Percentiles rank a stretch among this genome's conserved stretches.
Conservation (phyloP, 2,888 invertebrate genomes). For the Himalopsyche japonica region DNA sequence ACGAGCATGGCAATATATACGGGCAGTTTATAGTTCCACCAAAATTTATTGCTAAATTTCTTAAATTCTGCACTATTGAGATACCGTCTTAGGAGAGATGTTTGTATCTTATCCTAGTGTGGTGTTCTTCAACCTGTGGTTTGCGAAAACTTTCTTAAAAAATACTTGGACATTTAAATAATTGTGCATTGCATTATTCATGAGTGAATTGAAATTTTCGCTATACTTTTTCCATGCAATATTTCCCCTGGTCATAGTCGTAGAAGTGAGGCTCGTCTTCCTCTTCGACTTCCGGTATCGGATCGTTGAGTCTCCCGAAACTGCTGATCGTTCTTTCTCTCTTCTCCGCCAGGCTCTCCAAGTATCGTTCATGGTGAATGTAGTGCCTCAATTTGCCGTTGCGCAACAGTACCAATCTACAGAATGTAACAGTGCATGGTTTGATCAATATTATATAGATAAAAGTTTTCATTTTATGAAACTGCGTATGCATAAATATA, state of each 20-base stretch:
- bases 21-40: too few relatives aligned
- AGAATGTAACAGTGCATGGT: constrained; percentile 42
- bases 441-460: neutral
- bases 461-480: too few relatives aligned
- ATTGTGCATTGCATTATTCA: too few relatives aligned
- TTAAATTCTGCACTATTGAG: too few relatives aligned
- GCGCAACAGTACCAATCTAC: constrained; percentile 65
- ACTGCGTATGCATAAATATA: too few relatives aligned
- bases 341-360: constrained; percentile 48
- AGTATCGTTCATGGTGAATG: constrained; percentile 61
- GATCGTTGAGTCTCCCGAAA: constrained; percentile 46
- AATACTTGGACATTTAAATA: too few relatives aligned
- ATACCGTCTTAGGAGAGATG: too few relatives aligned
- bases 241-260: constrained; percentile 75
- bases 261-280: constrained; percentile 63
- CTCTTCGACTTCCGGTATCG: constrained; percentile 49
- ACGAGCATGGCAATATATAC: too few relatives aligned
- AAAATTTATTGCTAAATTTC: too few relatives aligned
- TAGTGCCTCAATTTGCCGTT: constrained; percentile 77
- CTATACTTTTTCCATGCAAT: constrained; percentile 79
- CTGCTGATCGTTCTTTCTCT: neutral
- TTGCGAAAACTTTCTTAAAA: too few relatives aligned
- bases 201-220: constrained; percentile 4
- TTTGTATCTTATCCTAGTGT: too few relatives aligned
- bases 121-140: too few relatives aligned